These are phyloP conservation scores for Tachina lurida DNA, from an alignment of 2,888 invertebrate species.

Conservation along the genomic window DNA sequence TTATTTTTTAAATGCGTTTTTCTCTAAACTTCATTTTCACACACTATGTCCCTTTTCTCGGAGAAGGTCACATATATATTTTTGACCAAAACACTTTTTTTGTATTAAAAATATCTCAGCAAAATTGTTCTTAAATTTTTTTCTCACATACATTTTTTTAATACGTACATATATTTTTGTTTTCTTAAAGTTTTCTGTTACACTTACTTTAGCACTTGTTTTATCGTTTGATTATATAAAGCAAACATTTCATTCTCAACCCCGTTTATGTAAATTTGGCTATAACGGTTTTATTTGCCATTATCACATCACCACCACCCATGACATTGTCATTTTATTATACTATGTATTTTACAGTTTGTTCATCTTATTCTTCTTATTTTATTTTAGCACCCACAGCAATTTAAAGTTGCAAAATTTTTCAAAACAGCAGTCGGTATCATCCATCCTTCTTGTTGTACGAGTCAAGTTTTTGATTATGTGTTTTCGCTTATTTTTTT, in stretches of 20 bases:
- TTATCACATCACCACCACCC: conserved; percentile 35
- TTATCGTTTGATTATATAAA: not conserved
- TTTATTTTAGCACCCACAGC: conserved; percentile 6
- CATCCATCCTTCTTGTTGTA: not conserved
- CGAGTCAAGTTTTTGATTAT: not conserved
- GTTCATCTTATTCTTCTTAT: not conserved
- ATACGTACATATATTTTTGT: too few species aligned
- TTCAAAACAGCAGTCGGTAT: not conserved
- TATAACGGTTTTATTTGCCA: conserved; percentile 22
- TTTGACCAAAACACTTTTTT: too few species aligned
- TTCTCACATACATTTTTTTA: not conserved
- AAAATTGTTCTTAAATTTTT: too few species aligned
- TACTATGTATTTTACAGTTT: not conserved
- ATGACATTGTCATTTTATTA: conserved; percentile 12
- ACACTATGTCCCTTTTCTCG: too few species aligned
- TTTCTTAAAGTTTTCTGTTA: not conserved
- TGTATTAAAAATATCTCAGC: too few species aligned
- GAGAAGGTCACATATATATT: too few species aligned
- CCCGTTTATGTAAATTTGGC: not conserved
- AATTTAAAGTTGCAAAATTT: conserved; percentile 31
- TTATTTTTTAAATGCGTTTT: too few species aligned
- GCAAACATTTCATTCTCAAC: not conserved
- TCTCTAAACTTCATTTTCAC: too few species aligned
- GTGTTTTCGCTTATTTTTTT: not conserved
- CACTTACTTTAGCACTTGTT: not conserved